Base-by-base conservation (phyloP, 2,797 vertebrate genomes). In the Galago senegalensis region DNA sequence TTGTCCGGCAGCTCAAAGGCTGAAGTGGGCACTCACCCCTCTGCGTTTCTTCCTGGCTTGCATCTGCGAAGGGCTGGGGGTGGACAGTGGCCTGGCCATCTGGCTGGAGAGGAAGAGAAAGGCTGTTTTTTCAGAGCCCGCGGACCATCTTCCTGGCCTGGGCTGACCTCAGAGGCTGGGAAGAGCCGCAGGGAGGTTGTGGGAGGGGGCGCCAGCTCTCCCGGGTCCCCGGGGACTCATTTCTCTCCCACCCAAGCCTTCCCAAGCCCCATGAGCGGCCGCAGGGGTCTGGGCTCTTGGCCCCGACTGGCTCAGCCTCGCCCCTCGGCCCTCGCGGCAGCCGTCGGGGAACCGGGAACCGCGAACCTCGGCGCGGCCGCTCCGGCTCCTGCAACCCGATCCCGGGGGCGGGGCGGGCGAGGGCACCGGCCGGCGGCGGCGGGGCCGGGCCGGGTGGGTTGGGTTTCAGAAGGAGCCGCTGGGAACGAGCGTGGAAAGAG, bases 11-110 rank as follows among this genome's bases (percentile, higher is more conserved):
- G 10, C 37, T 91, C 69, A 13, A 70, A 43, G n/a, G 72, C 58
- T 20, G 49, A 83, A 0, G 43, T 18, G 29, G 7, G 31, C 83
- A 98, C 99, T 99, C 98, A 99, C 99, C 99, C 99, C 99, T 99
- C 99, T 98, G 98, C 99, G 99, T 98, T 99, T 99, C 98, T 99
- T 99, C 95, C 99, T 99, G 96, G 99, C 99, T 98, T 99, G 98
- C 96, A 99, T 99, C 98, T 99, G 99, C 0, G 99, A 99, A 87
- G 99, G 99, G 3, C 99, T 99, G 91, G 99, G 98, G 93, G 99
- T 99, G 98, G 99, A 99, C 98, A 99, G 99, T 93, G 99, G 99
- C 97, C 99, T 99, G 87, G 99, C 99, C 98, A 99, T 99, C 65
- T 99, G 99, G 98, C 99, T 99, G 98, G 58, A 95, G 95, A 88